Base-by-base conservation (phyloP, 2,113 vertebrate species). In the Ictalurus furcatus region DNA sequence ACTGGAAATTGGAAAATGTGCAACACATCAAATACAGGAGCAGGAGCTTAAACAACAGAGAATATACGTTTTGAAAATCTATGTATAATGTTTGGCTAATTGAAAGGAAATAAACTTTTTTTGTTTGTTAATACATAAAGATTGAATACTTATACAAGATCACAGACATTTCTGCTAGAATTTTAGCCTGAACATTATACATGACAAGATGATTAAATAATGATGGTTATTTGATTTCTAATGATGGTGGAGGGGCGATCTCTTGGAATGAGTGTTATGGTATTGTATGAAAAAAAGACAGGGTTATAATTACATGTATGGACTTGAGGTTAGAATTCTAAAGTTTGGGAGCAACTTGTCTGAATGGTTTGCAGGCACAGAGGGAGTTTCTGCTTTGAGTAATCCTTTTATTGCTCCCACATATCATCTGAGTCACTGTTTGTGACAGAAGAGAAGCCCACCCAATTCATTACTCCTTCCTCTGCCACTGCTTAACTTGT, bases 351-450 rank as follows among this genome's bases (percentile, higher is more conserved):
- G 11, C 73, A 56, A 6, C 56, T 76, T 59, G 16, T 90, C 16
- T 67, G 17, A 40, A 56, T 63, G 34, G 48, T 86, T 80, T 87
- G 61, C 67, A 84, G 25, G 19, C 69, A 23, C 21, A 37, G 54
- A 88, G 73, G 63, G 58, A 76, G 58, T 81, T 16, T 73, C n/a
- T 40, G 67, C 48, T 83, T 85, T 73, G 52, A 54, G n/a, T 73
- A 44, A 37, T 74, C 67, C 37, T 56, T 58, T 82, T 54, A 85
- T 89, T 85, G 19, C 81, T 84, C 85, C 85, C 56, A 88, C 74
- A 28, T 34, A 34, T 85, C 82, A 83, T 65, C 63, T 87, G 79
- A 79, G 63, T 83, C 85, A 83, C 78, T 87, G n/a, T 84, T 88
- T 40, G 63, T 85, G 83, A 88, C 69, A 83, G n/a, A 34, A 69